Base-by-base conservation (phyloP, 1,140 invertebrate species). In the Andricus grossulariae region DNA sequence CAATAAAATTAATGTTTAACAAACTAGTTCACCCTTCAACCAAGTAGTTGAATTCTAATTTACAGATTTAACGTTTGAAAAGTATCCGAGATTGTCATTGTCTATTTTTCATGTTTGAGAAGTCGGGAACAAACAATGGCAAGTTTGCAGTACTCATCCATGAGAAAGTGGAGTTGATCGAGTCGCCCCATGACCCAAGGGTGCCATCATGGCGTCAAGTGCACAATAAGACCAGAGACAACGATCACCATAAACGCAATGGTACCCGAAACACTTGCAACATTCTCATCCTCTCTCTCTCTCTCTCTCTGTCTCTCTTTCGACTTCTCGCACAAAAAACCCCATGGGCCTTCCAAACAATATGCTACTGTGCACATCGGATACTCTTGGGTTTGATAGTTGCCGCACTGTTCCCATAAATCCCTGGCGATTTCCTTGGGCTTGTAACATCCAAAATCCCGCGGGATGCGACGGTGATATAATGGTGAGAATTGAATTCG, bases 321-420 rank as follows among this genome's bases (percentile, higher is more conserved):
- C 32, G 25, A 73, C 72, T 45, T 51, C 39, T 57, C 52, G 49
- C 50, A 60, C 73, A 18, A 66, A 66, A 66, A 4, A 39, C 39
- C 60, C 60, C 60, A 45, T 6, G 60, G 21, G 60, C 15, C 39
- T 39, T 66, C 8, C 39, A 39, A 66, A 66, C 87, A 88, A 88
- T 88, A 88, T 88, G 87, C 87, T 88, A 84, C 75, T 79, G 73
- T 66, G 81, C 84, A 88, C 85, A 88, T 83, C 75, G 81, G 84
- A 87, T 86, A 87, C 85, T 86, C 84, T 84, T 85, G 84, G 81
- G 75, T 80, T 84, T 77, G 76, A 52, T 83, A 76, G 80, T 86
- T 82, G 84, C 78, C 77, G 71, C 82, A 80, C 82, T 78, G 85
- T 88, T 88, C 87, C 86, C 87, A 88, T 86, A 87, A 88, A 49